A percentile compares a stretch with the other conserved stretches of the same genome.
These are phyloP conservation scores for Volucella inflata DNA, from an alignment of 2,888 invertebrate genomes.

Conservation along the genomic window DNA sequence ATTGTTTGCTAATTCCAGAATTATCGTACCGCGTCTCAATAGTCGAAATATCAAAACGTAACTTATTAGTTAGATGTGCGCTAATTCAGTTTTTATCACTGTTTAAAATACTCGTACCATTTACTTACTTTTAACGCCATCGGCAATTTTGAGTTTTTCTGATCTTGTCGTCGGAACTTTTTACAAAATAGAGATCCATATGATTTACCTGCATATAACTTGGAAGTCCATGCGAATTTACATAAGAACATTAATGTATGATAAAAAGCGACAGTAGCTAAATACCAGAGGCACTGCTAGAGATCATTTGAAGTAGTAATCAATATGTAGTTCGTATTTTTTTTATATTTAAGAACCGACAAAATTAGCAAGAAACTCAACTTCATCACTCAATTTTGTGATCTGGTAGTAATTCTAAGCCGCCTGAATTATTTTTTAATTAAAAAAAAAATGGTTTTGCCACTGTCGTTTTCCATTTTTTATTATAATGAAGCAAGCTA, in stretches of 20 bases:
- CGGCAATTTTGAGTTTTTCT: slow-evolving; percentile 13
- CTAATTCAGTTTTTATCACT: too few species aligned
- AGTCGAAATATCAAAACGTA: too few species aligned
- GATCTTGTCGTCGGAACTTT: slow-evolving; percentile 25
- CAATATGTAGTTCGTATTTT: slow-evolving; percentile 17
- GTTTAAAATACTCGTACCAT: too few species aligned
- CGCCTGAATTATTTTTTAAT: too few species aligned
- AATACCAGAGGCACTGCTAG: background rate
- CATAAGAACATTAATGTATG: background rate
- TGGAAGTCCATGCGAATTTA: background rate
- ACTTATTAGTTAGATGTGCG: too few species aligned
- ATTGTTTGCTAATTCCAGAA: too few species aligned
- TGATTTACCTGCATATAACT: background rate
- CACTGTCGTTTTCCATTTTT: too few species aligned
- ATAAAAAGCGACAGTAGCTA: background rate
- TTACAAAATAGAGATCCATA: background rate
- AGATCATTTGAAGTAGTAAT: background rate
- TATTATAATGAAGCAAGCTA: too few species aligned
- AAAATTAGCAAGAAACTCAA: background rate
- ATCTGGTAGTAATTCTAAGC: too few species aligned
- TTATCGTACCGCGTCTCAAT: too few species aligned
- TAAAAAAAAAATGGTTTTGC: too few species aligned
- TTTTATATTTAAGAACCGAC: background rate
- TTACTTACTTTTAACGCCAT: background rate
- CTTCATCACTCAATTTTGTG: background rate